Evolutionary conservation across 2,113 vertebrate species (phyloP).

Genomic region (Ailuropoda melanoleuca): DNA sequence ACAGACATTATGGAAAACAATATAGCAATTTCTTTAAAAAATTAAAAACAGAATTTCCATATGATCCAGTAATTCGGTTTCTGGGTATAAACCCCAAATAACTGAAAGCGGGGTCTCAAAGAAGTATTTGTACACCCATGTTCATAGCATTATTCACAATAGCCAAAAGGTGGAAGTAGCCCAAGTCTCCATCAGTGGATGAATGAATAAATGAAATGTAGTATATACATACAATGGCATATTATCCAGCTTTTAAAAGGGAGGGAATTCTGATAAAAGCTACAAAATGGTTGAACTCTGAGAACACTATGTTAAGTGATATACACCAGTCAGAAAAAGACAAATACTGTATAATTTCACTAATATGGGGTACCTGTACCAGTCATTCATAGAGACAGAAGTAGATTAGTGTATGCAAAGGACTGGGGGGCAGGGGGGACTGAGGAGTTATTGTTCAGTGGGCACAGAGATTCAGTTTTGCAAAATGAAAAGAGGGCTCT

Average conservation of each 20-base stretch:
- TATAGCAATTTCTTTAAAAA: not conserved
- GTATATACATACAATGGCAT: not conserved
- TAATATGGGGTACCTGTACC: not conserved
- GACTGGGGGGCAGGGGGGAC: not conserved
- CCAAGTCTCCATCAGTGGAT: not conserved
- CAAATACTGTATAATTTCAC: not conserved
- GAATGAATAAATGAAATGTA: not conserved
- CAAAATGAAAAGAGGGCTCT: not conserved
- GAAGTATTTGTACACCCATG: not conserved
- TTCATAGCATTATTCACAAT: not conserved
- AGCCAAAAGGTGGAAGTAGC: not conserved
- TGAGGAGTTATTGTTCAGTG: not conserved
- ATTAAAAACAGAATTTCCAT: not conserved
- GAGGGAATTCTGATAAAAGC: not conserved
- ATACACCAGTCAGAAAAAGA: not conserved
- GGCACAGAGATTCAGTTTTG: not conserved
- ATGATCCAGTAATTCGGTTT: not conserved
- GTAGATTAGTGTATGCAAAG: not conserved
- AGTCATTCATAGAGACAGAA: not conserved
- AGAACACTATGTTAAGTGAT: not conserved
- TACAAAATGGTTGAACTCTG: not conserved
- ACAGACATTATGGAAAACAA: not conserved
- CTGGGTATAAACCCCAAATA: not conserved
- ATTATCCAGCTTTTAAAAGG: not conserved
- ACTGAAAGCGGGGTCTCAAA: not conserved